A percentile compares a stretch with the other conserved stretches of the same genome.
Conservation (phyloP, 2,888 invertebrate species). For the Tenodera sinensis region DNA sequence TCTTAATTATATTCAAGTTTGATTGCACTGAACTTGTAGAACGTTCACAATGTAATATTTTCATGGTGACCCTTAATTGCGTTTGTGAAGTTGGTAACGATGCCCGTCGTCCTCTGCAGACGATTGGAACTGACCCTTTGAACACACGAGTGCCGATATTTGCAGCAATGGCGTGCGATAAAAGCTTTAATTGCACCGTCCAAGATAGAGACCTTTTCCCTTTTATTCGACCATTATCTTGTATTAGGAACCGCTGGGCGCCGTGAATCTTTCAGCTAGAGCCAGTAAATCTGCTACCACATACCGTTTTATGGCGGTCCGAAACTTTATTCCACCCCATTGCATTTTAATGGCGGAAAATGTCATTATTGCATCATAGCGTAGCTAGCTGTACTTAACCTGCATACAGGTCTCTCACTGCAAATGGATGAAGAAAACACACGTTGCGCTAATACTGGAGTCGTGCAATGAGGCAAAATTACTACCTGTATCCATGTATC, state of each 20-base stretch:
- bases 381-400: not conserved
- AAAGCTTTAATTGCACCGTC: not conserved
- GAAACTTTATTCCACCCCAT: not conserved
- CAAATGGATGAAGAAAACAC: not conserved
- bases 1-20: too few relatives aligned
- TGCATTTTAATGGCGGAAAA: not conserved
- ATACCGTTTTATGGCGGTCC: not conserved
- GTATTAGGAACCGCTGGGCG: not conserved
- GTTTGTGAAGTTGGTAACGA: too few relatives aligned
- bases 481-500: too few relatives aligned
- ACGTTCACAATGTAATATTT: too few relatives aligned
- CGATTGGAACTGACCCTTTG: not conserved
- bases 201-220: not conserved
- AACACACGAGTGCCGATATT: not conserved
- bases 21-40: too few relatives aligned
- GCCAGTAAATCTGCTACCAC: not conserved
- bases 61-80: too few relatives aligned
- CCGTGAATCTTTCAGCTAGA: not conserved
- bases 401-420: not conserved
- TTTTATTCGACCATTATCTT: not conserved
- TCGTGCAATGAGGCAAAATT: too few relatives aligned
- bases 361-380: not conserved
- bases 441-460: not conserved
- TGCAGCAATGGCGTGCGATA: not conserved
- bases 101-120: too few relatives aligned